These are phyloP conservation scores for Muscicapa comitata DNA, from an alignment of 2,797 vertebrate genomes.

Conservation along the genomic window DNA sequence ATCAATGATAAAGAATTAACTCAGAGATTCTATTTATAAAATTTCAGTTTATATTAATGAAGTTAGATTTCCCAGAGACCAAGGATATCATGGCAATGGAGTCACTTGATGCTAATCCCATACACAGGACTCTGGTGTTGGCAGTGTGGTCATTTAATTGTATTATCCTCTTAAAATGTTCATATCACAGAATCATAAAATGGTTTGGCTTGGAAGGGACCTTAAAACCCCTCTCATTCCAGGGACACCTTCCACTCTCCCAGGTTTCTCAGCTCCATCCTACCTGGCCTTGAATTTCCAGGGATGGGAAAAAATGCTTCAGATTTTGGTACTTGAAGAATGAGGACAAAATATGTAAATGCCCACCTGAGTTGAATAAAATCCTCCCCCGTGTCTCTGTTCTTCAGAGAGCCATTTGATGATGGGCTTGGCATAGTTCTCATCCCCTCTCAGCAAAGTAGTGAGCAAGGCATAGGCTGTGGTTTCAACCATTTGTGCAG, in stretches of 20 bases:
- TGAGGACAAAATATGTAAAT: not conserved
- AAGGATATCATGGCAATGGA: not conserved
- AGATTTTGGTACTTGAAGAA: not conserved
- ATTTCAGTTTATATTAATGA: not conserved
- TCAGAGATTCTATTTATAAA: not conserved
- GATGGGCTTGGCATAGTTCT: slow-evolving; percentile 80
- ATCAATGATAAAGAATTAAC: not conserved
- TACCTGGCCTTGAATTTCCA: not conserved
- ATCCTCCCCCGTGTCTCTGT: slow-evolving; percentile 86
- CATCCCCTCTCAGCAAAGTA: slow-evolving; percentile 74
- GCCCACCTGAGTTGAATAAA: slow-evolving; percentile 85
- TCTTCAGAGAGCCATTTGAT: slow-evolving; percentile 88
- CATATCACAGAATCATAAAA: not conserved
- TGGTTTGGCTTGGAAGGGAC: not conserved
- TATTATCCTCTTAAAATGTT: not conserved
- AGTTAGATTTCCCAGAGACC: not conserved
- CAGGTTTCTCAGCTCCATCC: not conserved
- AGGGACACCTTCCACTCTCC: not conserved
- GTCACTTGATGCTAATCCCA: not conserved
- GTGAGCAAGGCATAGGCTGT: slow-evolving; percentile 86
- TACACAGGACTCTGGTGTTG: not conserved
- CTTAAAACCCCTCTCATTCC: not conserved
- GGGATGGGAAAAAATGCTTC: not conserved
- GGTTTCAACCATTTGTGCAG: slow-evolving; percentile 84
- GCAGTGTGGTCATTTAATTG: not conserved